These are phyloP conservation scores for Rhinolophus sinicus DNA, from an alignment of 2,113 vertebrate species.

Conservation along the genomic window DNA sequence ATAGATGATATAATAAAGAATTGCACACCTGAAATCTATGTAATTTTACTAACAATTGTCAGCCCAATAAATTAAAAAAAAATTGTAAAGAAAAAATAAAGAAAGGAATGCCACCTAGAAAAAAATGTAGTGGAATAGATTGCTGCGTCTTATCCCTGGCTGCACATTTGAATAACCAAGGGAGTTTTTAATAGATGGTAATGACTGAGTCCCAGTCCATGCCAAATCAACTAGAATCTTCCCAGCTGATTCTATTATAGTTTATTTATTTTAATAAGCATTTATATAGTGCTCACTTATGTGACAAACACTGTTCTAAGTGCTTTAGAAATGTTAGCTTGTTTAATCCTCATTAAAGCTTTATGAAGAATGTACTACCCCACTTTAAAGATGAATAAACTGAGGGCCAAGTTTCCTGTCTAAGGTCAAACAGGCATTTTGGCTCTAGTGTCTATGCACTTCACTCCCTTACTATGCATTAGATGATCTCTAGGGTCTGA, in stretches of 20 bases:
- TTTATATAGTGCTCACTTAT: not conserved
- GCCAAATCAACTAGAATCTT: not conserved
- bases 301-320: not conserved
- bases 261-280: slow-evolving; percentile 20
- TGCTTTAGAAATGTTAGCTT: slow-evolving; percentile 9
- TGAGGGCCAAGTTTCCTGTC: not conserved
- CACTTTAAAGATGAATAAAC: not conserved
- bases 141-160: not conserved
- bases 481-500: not conserved
- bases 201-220: not conserved
- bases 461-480: not conserved
- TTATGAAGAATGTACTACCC: not conserved
- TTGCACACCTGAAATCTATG: no score
- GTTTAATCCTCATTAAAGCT: not conserved
- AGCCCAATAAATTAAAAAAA: no score
- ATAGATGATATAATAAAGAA: no score
- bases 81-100: no score
- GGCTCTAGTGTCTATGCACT: not conserved
- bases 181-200: not conserved
- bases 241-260: not conserved
- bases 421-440: not conserved
- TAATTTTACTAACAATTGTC: no score
- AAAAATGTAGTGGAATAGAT: not conserved
- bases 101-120: no score
- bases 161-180: not conserved